Evolutionary conservation across 2,888 invertebrate species (phyloP), one percentile per base, ranked within the genome.

Genomic region (Netelia inedita): DNA sequence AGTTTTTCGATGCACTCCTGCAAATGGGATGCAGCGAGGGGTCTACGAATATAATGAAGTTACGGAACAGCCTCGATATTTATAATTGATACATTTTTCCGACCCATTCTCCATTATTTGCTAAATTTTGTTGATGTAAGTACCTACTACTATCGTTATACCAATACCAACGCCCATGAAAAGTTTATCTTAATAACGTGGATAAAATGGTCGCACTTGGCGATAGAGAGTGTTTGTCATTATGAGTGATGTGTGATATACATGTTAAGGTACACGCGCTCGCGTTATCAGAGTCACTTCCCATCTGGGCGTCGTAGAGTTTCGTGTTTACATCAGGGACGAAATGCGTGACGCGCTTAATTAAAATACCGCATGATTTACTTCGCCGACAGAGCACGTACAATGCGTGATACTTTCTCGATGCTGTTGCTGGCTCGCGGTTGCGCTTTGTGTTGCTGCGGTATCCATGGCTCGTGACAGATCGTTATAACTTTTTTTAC

Each of bases 311-410:
- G 14, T 46, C 14, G 46, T 46, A 68, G 21, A 21, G 28, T 14
- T 50, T 50, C 14, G 14, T 16, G 16, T 28, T 41, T 35, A 35
- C 2, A 9, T 65, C 16, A 41, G 14, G 10, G 10, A 9, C 35
- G 16, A 19, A 65, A 41, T 5, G 41, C 92, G 89, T 91, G 92
- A 92, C 92, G 89, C 90, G 91, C 91, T 92, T 92, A 92, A 92
- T 92, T 92, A 92, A 92, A 92, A 92, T 91, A 90, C 89, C 83
- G 87, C 85, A 90, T 92, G 92, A 92, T 92, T 92, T 92, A 92
- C 91, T 91, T 88, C 87, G 84, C 86, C 82, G 83, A 79, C 76
- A 66, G 23, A 50, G 75, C 72, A 73, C 28, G 16, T 41, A 68
- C 16, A 6, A 75, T 59, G 82, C 72, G 79, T 65, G 82, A 35